Conservation (phyloP, 1,140 invertebrate genomes). For the Drosophila arawakana region DNA sequence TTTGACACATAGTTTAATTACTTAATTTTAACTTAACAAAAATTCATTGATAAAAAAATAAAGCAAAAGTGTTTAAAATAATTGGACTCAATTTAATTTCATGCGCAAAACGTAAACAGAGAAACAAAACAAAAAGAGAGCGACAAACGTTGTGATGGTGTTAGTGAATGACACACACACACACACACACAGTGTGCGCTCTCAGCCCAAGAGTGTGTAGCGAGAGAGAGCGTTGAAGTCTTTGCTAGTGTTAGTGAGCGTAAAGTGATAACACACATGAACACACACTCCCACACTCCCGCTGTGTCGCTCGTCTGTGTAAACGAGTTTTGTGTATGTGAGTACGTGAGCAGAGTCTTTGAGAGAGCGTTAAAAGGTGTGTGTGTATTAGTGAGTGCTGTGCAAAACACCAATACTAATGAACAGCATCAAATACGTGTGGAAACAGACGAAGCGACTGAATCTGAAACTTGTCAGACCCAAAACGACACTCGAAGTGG, state of each 20-base stretch:
- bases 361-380: conserved; percentile 25
- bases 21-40: background rate
- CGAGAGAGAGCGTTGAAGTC: conserved; percentile 17
- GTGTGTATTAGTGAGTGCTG: conserved; percentile 39
- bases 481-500: background rate
- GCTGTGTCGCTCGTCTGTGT: background rate
- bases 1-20: no score
- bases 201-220: background rate
- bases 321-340: background rate
- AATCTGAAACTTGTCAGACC: background rate
- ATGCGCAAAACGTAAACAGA: conserved; percentile 41
- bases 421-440: background rate
- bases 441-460: background rate
- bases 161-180: conserved; percentile 28
- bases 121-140: conserved; percentile 50
- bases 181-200: background rate
- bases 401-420: conserved; percentile 26
- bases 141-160: background rate
- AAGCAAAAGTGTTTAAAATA: background rate
- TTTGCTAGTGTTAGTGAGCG: conserved; percentile 42
- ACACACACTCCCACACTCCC: conserved; percentile 17
- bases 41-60: background rate
- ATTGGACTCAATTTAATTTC: background rate
- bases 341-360: background rate
- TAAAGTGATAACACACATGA: background rate